These are phyloP conservation scores for Portunus trituberculatus DNA, from an alignment of 1,140 invertebrate genomes.

Conservation along the genomic window DNA sequence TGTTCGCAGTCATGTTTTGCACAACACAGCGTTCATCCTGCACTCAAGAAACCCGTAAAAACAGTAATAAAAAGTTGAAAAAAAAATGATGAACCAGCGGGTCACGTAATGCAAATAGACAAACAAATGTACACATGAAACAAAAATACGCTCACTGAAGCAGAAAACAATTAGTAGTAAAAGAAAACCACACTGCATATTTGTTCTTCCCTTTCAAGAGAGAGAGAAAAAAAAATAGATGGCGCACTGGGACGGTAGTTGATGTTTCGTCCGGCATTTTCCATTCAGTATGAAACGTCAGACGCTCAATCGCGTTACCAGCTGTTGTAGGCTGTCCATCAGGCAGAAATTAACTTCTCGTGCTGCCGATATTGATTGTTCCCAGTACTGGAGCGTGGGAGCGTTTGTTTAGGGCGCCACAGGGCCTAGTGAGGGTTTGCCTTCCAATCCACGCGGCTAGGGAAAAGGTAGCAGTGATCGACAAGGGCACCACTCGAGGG, in stretches of 20 bases:
- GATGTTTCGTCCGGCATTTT: not conserved
- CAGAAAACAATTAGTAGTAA: not conserved
- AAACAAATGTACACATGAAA: not conserved
- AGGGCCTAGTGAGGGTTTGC: not conserved
- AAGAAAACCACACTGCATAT: not conserved
- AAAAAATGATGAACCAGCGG: no score
- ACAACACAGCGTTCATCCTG: no score
- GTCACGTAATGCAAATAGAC: not conserved
- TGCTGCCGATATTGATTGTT: not conserved
- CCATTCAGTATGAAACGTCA: not conserved
- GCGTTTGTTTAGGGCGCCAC: not conserved
- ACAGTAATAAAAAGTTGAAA: no score
- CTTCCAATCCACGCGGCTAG: not conserved
- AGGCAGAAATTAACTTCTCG: slow-evolving; percentile 12
- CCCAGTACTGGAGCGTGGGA: not conserved
- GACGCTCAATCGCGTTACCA: not conserved
- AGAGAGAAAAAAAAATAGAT: no score
- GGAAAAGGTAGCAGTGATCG: not conserved
- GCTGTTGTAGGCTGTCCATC: not conserved
- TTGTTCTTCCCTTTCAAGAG: not conserved
- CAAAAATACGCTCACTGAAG: not conserved
- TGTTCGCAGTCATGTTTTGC: no score
- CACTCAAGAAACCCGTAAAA: no score
- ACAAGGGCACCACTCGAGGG: not conserved
- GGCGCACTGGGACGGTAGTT: not conserved